Conservation (phyloP, 2,888 invertebrate species). For the Hetaerina titia region DNA sequence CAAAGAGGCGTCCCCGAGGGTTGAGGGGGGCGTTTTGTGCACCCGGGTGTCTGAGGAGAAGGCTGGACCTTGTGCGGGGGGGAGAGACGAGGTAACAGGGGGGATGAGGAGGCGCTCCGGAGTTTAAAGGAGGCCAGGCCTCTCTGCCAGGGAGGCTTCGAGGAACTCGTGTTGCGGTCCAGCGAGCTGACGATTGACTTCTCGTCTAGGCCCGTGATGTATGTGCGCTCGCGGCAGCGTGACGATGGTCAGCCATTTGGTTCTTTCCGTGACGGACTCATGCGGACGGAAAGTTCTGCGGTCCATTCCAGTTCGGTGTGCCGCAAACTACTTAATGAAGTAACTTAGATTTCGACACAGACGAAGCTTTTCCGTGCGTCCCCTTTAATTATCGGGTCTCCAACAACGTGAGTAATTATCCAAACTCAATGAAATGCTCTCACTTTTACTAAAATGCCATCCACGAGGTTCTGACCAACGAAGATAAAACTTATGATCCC, state of each 20-base stretch:
- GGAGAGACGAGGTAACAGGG: too few relatives aligned
- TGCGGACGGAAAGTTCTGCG: background rate
- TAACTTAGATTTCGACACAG: background rate
- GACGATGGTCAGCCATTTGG: background rate
- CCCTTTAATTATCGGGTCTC: too few relatives aligned
- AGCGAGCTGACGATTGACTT: conserved; percentile 46
- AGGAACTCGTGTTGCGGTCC: conserved; percentile 55
- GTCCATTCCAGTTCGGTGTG: background rate
- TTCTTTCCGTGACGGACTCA: background rate
- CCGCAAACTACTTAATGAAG: background rate
- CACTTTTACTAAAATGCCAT: too few relatives aligned
- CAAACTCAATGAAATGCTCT: too few relatives aligned
- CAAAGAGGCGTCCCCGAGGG: background rate
- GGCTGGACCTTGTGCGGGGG: background rate
- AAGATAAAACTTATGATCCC: too few relatives aligned
- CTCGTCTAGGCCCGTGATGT: conserved; percentile 10
- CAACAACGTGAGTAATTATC: too few relatives aligned
- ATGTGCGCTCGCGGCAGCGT: background rate
- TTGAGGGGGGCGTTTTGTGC: background rate
- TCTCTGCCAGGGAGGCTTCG: background rate
- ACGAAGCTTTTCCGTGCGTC: too few relatives aligned
- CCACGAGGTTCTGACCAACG: too few relatives aligned
- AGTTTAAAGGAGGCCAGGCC: background rate
- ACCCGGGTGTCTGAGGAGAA: background rate
- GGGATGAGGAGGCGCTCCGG: too few relatives aligned